Evolutionary conservation across 1,140 invertebrate species (phyloP).

Genomic region (Metaphire vulgaris): DNA sequence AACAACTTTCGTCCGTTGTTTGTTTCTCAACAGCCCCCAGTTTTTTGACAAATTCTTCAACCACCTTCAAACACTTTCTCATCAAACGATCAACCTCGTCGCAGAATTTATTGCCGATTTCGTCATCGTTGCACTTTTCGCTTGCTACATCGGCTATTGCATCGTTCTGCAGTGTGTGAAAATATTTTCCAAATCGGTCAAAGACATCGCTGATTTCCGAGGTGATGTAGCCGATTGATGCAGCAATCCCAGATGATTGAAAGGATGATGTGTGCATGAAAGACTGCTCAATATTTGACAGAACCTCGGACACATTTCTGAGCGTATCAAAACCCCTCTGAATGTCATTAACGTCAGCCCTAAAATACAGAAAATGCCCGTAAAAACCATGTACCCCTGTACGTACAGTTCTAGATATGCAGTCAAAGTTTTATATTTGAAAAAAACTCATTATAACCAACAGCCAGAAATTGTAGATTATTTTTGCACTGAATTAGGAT

Average conservation of each 20-base stretch:
- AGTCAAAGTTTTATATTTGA: too few relatives aligned
- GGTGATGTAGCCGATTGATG: background rate
- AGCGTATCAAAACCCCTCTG: background rate
- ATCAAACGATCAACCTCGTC: conserved; percentile 33
- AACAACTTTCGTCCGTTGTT: too few relatives aligned
- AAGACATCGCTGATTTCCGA: background rate
- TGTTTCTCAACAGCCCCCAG: too few relatives aligned
- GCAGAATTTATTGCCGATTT: background rate
- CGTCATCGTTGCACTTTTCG: background rate
- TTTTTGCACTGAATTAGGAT: too few relatives aligned
- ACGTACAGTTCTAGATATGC: too few relatives aligned
- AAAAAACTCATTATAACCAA: too few relatives aligned
- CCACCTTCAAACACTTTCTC: conserved; percentile 33
- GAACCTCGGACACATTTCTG: background rate
- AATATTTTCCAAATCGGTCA: background rate
- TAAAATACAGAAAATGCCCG: too few relatives aligned
- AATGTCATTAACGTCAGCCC: background rate
- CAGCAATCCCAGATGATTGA: background rate
- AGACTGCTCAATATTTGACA: too few relatives aligned
- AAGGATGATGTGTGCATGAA: background rate
- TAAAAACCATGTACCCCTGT: too few relatives aligned
- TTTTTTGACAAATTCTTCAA: conserved; percentile 38
- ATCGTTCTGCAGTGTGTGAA: too few relatives aligned
- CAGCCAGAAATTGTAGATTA: too few relatives aligned
- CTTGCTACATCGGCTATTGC: background rate